Evolutionary conservation across 2,797 vertebrate genomes (phyloP).

Genomic region (Pelochelys cantorii): DNA sequence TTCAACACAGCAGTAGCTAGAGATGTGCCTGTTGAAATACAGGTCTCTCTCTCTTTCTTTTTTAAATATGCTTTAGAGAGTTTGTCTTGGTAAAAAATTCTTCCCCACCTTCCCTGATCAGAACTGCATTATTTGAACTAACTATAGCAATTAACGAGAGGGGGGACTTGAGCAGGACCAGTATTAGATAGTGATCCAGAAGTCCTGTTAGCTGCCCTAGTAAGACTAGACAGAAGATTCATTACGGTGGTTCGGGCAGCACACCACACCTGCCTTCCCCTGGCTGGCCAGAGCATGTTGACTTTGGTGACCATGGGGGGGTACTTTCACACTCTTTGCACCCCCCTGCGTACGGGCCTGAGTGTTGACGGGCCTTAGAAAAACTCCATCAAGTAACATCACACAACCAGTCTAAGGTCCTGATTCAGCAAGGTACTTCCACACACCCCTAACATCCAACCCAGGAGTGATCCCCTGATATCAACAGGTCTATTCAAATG

Average conservation of each 20-base stretch:
- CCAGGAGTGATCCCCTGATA: not conserved
- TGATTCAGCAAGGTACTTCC: constrained; percentile 11
- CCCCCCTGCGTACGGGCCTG: too few relatives aligned
- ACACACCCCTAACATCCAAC: not conserved
- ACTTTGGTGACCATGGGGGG: too few relatives aligned
- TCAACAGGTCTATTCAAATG: not conserved
- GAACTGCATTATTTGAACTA: not conserved
- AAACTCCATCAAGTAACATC: not conserved
- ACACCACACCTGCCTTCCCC: not conserved
- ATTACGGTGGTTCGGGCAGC: not conserved
- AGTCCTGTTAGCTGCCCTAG: not conserved
- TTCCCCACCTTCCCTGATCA: not conserved
- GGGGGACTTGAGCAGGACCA: not conserved
- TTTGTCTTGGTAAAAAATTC: not conserved
- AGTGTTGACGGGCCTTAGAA: not conserved
- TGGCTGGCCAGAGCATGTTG: too few relatives aligned
- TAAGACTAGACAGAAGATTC: not conserved
- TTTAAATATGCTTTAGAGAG: not conserved
- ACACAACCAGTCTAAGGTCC: not conserved
- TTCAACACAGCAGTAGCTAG: not conserved
- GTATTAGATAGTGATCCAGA: not conserved
- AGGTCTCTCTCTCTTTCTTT: too few relatives aligned
- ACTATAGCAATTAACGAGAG: not conserved
- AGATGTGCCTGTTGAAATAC: not conserved
- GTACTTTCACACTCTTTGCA: too few relatives aligned